Conservation (phyloP, 2,113 vertebrate species). For the Microtus ochrogaster region DNA sequence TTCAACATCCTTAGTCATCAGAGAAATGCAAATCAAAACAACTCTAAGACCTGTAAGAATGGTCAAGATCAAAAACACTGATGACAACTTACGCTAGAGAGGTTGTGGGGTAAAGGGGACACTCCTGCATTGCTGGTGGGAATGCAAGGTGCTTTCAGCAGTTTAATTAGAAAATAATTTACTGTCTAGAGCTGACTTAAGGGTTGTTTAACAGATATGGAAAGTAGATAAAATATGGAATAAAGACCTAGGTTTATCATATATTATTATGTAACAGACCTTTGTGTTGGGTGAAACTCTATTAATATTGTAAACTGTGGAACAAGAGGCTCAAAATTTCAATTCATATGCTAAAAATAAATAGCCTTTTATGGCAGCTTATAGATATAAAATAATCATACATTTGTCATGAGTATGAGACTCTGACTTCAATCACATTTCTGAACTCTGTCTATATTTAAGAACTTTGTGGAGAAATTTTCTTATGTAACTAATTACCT, state of each 20-base stretch:
- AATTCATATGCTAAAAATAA: not conserved
- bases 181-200: not conserved
- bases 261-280: not conserved
- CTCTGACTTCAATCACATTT: not conserved
- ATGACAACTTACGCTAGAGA: too few relatives aligned
- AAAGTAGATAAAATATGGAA: not conserved
- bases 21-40: too few relatives aligned
- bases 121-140: too few relatives aligned
- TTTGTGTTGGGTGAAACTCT: not conserved
- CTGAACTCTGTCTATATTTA: not conserved
- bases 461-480: not conserved
- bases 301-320: not conserved
- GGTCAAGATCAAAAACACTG: too few relatives aligned
- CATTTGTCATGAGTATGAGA: not conserved
- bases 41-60: too few relatives aligned
- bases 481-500: not conserved
- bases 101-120: too few relatives aligned
- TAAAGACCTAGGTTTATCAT: not conserved
- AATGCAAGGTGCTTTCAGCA: not conserved
- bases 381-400: not conserved
- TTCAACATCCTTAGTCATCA: too few relatives aligned
- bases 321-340: not conserved
- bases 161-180: not conserved
- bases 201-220: not conserved
- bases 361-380: not conserved